Evolutionary conservation across 2,113 vertebrate genomes (phyloP), one percentile per base, ranked within the genome.

Genomic region (Ciconia maguari): DNA sequence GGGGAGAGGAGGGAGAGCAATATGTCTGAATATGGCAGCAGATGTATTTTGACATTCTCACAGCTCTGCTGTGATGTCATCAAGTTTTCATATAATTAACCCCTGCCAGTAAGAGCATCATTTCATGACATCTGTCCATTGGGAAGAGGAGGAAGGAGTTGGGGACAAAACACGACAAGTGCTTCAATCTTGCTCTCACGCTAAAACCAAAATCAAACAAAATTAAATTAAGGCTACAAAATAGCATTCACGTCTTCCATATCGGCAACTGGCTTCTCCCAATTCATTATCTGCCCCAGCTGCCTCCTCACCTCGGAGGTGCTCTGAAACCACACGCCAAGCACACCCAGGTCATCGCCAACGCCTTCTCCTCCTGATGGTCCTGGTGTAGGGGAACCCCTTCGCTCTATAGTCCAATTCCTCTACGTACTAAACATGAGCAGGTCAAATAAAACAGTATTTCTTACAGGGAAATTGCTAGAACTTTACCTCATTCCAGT

Each of bases 11-110:
- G 87, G 78, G 96, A 97, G 92, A 98, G 97, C 97, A 98, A 98
- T 94, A 96, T 96, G 95, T 97, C 97, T 96, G 96, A 95, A 95
- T 93, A 96, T 83, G 94, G 96, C 97, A 98, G 96, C 96, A 97
- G 97, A 98, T 97, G 97, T 97, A 98, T 97, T 98, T 97, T 75
- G 91, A 98, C 96, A 97, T 98, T 98, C 98, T 97, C 92, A 96
- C 97, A 98, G 98, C 94, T 97, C 90, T 94, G 92, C 97, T 74
- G 97, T 98, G 98, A 98, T 97, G 97, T 98, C 98, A 98, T 97
- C 97, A 97, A 96, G 97, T 98, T 97, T 98, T 98, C 98, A 96
- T 96, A 97, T 94, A 92, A 97, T 97, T 98, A 97, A 96, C 93
- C 97, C 97, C 95, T 97, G 96, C 96, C 96, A 88, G 91, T 68